Evolutionary conservation across 2,797 vertebrate genomes (phyloP), one percentile per base, ranked within the genome.

Genomic region (Mormyrus hasselquistii): DNA sequence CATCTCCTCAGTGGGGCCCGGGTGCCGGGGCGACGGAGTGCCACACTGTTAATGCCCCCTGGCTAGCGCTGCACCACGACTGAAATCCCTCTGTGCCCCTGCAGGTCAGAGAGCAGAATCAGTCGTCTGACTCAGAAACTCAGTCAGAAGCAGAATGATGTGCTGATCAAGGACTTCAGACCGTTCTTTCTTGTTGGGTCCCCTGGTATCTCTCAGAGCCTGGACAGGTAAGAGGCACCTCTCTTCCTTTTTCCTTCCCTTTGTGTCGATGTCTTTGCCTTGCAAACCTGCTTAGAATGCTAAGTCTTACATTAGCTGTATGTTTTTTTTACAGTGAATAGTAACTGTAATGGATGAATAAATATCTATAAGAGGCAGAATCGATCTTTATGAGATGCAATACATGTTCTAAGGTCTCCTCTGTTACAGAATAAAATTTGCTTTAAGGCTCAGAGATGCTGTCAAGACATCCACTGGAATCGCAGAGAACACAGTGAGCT

Each of bases 191-290:
- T 95, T 93, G 92, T 95, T 87, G 95, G 93, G 93, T 91, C 90
- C 91, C 90, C 50, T 59, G 94, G 95, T 91, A 93, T 95, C 91
- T 96, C 92, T 2, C 94, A 95, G 87, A 97, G 93, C 93, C 94
- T 96, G 92, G 96, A 95, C 95, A 96, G 98, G 98, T 99, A 94
- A 96, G 96, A 94, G 0, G 8, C n/a, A 9, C 49, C 50, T 52
- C 14, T 53, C 62, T 50, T 41, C 59, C 34, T 7, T 87, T 57
- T 25, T 65, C 53, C 6, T 87, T 59, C 16, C 29, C 52, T 57
- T 59, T 8, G 1, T 59, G 14, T 44, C 44, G 52, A 53, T 53
- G 34, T 7, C 57, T 87, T 41, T 44, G 50, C 49, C 49, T 55
- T 29, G 83, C 83, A 86, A 22, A 86, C 49, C 10, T 55, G 41